A percentile compares a stretch with the other conserved stretches of the same genome.
Evolutionary conservation across 2,113 vertebrate species (phyloP).

Genomic region (Lophotis ruficrista): DNA sequence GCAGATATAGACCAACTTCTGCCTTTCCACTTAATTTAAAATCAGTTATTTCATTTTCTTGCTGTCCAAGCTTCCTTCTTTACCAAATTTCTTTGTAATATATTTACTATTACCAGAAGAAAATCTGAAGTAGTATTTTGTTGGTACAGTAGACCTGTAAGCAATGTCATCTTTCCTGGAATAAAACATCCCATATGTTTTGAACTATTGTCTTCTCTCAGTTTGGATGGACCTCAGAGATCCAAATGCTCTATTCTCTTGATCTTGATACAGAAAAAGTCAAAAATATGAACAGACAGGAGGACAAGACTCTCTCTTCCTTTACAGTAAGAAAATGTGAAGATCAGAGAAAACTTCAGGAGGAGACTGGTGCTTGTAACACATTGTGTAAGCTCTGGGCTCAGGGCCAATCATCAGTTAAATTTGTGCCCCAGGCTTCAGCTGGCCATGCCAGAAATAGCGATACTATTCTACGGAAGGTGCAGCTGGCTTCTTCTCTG

Average conservation of each 20-base stretch:
- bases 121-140: neutral
- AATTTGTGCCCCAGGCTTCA: conserved; percentile 5
- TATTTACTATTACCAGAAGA: neutral
- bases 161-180: neutral
- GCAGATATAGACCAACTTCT: neutral
- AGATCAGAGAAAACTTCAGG: neutral
- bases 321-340: neutral
- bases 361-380: neutral
- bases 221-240: neutral
- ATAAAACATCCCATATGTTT: neutral
- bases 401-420: conserved; percentile 16
- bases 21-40: neutral
- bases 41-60: neutral
- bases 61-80: neutral
- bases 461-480: neutral
- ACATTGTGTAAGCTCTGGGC: neutral
- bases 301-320: rapidly evolving
- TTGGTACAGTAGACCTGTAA: neutral
- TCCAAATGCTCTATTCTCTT: neutral
- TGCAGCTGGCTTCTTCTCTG: conserved; percentile 12
- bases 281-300: neutral
- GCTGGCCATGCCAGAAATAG: conserved; percentile 23
- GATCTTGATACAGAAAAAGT: neutral
- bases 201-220: neutral
- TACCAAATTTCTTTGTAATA: neutral